Percentiles rank a stretch among this genome's conserved stretches.
Evolutionary conservation across 2,797 vertebrate species (phyloP).

Genomic region (Phalloptychus januarius): DNA sequence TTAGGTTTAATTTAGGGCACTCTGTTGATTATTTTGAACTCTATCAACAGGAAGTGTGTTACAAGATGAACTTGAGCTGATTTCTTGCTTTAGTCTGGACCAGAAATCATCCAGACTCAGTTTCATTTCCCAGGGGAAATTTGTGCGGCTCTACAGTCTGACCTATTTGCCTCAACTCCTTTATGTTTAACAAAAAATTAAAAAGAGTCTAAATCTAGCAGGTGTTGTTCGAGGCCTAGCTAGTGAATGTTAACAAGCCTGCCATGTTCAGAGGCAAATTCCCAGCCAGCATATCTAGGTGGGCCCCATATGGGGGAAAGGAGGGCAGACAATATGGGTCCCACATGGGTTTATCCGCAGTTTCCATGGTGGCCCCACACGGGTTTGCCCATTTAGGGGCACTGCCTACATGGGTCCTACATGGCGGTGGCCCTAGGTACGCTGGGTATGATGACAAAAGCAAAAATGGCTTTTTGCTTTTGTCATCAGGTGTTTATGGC

Average conservation of each 20-base stretch:
- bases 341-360: too few relatives aligned
- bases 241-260: neutral
- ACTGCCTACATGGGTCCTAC: too few relatives aligned
- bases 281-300: too few relatives aligned
- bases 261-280: neutral
- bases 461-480: neutral
- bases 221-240: neutral
- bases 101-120: neutral
- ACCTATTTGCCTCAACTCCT: neutral
- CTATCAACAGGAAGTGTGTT: neutral
- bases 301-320: too few relatives aligned
- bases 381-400: too few relatives aligned
- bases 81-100: neutral
- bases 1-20: neutral
- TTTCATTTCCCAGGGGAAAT: neutral
- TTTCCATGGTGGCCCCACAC: too few relatives aligned
- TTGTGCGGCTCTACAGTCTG: neutral
- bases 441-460: too few relatives aligned
- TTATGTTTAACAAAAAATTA: neutral
- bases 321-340: too few relatives aligned
- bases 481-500: neutral
- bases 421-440: too few relatives aligned
- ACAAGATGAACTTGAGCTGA: neutral
- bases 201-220: neutral
- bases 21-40: neutral